Evolutionary conservation across 1,140 invertebrate genomes (phyloP).

Genomic region (Drosophila kepulauana): DNA sequence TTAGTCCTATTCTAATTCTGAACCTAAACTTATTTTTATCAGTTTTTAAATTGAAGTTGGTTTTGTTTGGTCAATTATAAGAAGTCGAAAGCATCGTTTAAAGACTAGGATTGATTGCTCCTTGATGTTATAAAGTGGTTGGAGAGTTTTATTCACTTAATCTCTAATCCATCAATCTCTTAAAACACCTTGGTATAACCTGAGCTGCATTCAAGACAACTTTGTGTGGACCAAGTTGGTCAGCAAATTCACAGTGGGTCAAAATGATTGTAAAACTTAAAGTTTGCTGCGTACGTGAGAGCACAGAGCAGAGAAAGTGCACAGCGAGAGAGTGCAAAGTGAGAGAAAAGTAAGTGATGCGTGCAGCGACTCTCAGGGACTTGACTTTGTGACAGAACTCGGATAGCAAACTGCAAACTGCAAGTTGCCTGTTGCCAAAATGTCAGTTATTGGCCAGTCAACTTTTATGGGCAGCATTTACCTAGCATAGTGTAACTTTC

Average conservation of each 20-base stretch:
- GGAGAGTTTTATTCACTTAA: conserved; percentile 15
- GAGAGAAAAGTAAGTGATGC: conserved; percentile 4
- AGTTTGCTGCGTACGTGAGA: conserved; percentile 11
- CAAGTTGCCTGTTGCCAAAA: background rate
- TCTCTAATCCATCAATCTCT: conserved; percentile 9
- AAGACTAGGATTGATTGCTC: background rate
- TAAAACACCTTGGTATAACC: conserved; percentile 8
- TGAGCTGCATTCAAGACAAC: conserved; percentile 1
- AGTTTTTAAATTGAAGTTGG: too few relatives aligned
- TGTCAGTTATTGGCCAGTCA: conserved; percentile 15
- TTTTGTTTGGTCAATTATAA: background rate
- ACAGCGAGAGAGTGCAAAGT: background rate
- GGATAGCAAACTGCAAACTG: background rate
- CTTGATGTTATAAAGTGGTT: background rate
- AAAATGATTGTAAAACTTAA: conserved; percentile 25
- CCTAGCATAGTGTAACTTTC: conserved; percentile 13
- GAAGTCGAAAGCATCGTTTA: background rate
- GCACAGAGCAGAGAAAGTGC: background rate
- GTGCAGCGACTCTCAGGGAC: background rate
- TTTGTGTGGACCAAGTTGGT: conserved; percentile 13
- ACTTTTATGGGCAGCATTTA: conserved; percentile 15
- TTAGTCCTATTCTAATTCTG: too few relatives aligned
- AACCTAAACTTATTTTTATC: too few relatives aligned
- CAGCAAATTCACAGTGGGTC: conserved; percentile 4
- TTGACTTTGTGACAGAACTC: conserved; percentile 7